Evolutionary conservation across 2,888 invertebrate genomes (phyloP), one percentile per base, ranked within the genome.

Genomic region (Eudasyphora cyanicolor): DNA sequence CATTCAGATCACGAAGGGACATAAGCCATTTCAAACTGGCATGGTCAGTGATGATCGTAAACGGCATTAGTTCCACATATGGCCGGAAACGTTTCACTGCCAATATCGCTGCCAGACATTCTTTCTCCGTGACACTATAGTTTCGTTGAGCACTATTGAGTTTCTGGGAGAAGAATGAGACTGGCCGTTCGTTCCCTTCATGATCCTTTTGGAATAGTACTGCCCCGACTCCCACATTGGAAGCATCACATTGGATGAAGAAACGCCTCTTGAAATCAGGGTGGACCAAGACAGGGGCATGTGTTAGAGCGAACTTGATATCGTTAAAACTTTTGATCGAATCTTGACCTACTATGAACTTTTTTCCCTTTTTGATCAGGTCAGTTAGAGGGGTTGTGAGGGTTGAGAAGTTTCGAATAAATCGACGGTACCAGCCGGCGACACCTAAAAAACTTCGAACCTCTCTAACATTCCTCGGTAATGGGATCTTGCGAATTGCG

Each of bases 151-250:
- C 79, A 7, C 60, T 17, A 49, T 84, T 85, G 0, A 86, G 45
- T 54, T 84, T 84, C 3, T 80, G 76, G 0, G 76, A 73, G 51
- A 83, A 79, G 29, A 76, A 85, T 0, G 82, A 73, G 6, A 84
- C 73, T 0, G 84, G 84, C 21, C 51, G 19, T 79, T 80, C 78
- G 5, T 49, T 42, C 0, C 67, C 42, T 0, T 71, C 64, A 10
- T 32, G 0, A 76, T 86, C 86, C 62, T 84, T 85, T n/a, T 85
- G 84, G 49, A 84, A 85, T 12, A n/a, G n/a, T n/a, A n/a, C n/a
- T n/a, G n/a, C n/a, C n/a, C n/a, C n/a, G n/a, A n/a, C n/a, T n/a
- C n/a, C n/a, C n/a, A n/a, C n/a, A n/a, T n/a, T n/a, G n/a, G n/a
- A n/a, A n/a, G n/a, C n/a, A n/a, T n/a, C n/a, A n/a, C n/a, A n/a